phyloP scores from a whole-genome alignment of 2,888 invertebrate species.

The Cactoblastis cactorum region DNA sequence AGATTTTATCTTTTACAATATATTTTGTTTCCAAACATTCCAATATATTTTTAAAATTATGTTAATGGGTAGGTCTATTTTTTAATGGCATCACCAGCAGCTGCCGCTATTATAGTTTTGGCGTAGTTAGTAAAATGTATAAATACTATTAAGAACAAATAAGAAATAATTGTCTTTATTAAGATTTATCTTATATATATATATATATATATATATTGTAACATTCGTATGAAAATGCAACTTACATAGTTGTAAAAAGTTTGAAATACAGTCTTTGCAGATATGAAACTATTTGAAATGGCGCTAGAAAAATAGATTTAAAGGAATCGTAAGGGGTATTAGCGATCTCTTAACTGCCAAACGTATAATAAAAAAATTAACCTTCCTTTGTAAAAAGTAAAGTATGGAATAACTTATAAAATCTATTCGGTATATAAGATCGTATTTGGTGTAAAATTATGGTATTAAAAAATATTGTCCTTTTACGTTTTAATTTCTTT shows the following conservation, averaged over 20 bases:
- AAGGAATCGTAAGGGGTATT: background rate
- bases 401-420: background rate
- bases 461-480: background rate
- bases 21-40: slow-evolving; percentile 8
- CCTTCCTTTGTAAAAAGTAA: slow-evolving; percentile 2
- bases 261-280: background rate
- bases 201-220: background rate
- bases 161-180: background rate
- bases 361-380: slow-evolving; percentile 6
- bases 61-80: background rate
- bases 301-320: slow-evolving; percentile 1
- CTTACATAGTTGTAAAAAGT: background rate
- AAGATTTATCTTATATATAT: background rate
- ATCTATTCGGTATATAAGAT: background rate
- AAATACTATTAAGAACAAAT: slow-evolving; percentile 9
- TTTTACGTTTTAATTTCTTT: background rate
- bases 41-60: background rate
- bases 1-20: too few species aligned
- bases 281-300: background rate
- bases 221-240: background rate
- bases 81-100: background rate
- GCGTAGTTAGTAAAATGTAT: slow-evolving; percentile 10
- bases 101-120: background rate
- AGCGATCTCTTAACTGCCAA: slow-evolving; percentile 12
- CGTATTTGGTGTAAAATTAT: background rate